Evolutionary conservation across 2,113 vertebrate species (phyloP).

Genomic region (Tachuris rubrigastra): DNA sequence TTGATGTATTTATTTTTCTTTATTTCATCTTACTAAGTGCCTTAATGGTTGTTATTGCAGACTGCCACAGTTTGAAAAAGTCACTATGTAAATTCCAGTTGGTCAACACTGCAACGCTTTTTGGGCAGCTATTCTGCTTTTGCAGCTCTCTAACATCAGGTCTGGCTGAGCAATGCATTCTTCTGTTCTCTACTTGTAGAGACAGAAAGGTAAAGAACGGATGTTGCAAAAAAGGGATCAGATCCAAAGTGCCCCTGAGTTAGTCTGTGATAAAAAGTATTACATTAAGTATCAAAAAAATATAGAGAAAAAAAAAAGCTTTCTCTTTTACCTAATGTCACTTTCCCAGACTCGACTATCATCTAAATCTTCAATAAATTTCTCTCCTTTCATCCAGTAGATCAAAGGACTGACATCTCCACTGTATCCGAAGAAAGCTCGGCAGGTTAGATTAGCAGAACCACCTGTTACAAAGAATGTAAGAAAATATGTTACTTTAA

Average conservation of each 20-base stretch:
- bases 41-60: not conserved
- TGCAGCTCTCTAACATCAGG: not conserved
- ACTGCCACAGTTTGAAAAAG: not conserved
- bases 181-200: not conserved
- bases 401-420: slow-evolving; percentile 95
- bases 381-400: slow-evolving; percentile 99
- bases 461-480: slow-evolving; percentile 80
- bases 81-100: not conserved
- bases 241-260: not conserved
- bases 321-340: slow-evolving; percentile 90
- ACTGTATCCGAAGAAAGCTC: slow-evolving; percentile 97
- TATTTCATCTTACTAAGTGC: not conserved
- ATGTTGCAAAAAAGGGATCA: not conserved
- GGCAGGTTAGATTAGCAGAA: slow-evolving; percentile 92
- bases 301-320: not conserved
- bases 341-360: slow-evolving; percentile 94
- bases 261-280: not conserved
- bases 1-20: not conserved
- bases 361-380: slow-evolving; percentile 98
- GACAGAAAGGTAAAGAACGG: not conserved
- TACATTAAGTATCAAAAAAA: not conserved
- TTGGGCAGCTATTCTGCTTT: not conserved
- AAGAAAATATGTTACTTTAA: slow-evolving; percentile 47
- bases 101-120: fast-evolving
- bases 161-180: not conserved